phyloP scores from a whole-genome alignment of 2,797 vertebrate genomes.

The Paratrypauchen microcephalus region DNA sequence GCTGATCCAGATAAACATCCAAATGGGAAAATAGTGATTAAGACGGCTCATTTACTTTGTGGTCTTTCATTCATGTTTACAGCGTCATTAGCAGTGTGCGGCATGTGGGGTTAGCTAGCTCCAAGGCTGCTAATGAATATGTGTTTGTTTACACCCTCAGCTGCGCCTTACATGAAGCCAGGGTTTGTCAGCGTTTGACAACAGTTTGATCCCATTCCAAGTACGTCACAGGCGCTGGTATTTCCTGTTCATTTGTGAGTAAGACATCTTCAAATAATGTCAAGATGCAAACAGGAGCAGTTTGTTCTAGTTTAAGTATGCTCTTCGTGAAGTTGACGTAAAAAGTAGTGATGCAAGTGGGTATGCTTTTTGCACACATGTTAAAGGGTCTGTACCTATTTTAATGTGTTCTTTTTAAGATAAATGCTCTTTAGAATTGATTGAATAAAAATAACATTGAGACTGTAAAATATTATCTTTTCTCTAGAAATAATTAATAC shows the following conservation, averaged over 20 bases:
- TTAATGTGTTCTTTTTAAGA: too few relatives aligned
- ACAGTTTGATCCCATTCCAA: constrained; percentile 23
- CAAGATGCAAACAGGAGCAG: not conserved
- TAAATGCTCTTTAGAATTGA: too few relatives aligned
- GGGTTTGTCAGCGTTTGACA: constrained; percentile 30
- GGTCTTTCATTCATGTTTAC: constrained; percentile 35
- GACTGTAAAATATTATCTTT: too few relatives aligned
- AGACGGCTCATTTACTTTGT: constrained; percentile 46
- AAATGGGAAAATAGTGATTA: constrained; percentile 49
- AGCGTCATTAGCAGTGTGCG: constrained; percentile 48
- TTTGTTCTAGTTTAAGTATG: not conserved
- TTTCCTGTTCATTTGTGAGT: not conserved
- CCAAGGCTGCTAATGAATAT: constrained; percentile 43
- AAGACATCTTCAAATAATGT: not conserved
- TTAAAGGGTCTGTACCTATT: too few relatives aligned
- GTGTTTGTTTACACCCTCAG: constrained; percentile 42
- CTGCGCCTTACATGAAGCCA: constrained; percentile 29
- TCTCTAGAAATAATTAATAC: too few relatives aligned
- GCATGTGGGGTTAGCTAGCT: constrained; percentile 33
- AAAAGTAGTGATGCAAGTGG: not conserved
- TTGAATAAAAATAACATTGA: too few relatives aligned
- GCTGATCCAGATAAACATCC: constrained; percentile 53
- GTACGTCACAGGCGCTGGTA: not conserved
- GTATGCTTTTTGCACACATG: not conserved
- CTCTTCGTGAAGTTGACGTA: not conserved